These are phyloP conservation scores for Dysidea cf. avara DNA, from an alignment of 37 sponge, comb jelly and placozoan genomes.

Conservation along the genomic window DNA sequence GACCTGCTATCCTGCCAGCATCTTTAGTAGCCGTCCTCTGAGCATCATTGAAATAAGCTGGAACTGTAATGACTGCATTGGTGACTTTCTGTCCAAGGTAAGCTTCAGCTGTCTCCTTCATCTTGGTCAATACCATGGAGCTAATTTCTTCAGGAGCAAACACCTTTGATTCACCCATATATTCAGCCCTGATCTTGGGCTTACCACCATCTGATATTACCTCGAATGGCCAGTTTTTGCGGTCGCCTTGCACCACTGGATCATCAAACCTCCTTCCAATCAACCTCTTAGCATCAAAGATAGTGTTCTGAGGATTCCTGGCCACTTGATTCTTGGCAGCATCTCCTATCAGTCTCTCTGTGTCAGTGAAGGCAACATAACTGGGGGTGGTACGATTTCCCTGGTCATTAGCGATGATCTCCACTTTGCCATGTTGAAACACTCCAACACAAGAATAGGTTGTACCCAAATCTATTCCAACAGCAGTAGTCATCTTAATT, in stretches of 20 bases:
- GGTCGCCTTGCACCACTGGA: conserved; percentile 68
- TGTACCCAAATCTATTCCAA: no score
- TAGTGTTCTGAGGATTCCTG: conserved; percentile 78
- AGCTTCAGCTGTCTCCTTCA: conserved; percentile 93
- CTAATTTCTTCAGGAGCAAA: conserved; percentile 89
- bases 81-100: conserved; percentile 70
- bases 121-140: no score
- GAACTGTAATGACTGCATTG: conserved; percentile 94
- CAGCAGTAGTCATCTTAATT: no score
- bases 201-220: conserved; percentile 75
- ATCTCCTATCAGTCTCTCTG: no score
- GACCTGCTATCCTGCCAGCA: conserved; percentile 91
- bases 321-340: conserved; percentile 89
- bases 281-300: conserved; percentile 95
- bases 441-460: no score
- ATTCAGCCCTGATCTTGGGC: conserved; percentile 75
- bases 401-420: no score
- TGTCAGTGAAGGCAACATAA: conserved; percentile 93
- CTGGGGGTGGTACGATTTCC: conserved; percentile 96
- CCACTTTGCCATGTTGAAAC: no score
- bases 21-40: conserved; percentile 96
- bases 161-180: conserved; percentile 67
- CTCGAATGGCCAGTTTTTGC: conserved; percentile 92
- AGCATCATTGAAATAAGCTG: conserved; percentile 95
- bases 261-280: conserved; percentile 88